Conservation (phyloP, 2,888 invertebrate genomes). For the Tetramorium bicarinatum region DNA sequence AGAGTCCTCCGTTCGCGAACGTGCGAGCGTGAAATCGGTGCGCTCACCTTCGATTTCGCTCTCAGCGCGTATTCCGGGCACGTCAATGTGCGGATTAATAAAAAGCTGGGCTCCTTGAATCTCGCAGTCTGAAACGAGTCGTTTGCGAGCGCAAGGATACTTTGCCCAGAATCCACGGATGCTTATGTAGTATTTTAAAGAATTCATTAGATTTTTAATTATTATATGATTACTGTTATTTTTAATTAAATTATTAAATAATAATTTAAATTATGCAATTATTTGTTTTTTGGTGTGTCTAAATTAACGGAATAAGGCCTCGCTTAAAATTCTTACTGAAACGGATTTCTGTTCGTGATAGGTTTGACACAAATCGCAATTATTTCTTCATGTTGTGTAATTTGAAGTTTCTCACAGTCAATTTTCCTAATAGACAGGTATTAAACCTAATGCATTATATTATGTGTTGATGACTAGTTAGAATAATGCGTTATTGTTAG, state of each 20-base stretch:
- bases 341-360: background rate
- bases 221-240: no score
- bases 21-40: constrained; percentile 60
- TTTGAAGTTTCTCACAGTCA: background rate
- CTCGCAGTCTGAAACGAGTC: constrained; percentile 3
- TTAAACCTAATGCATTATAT: background rate
- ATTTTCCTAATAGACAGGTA: constrained; percentile 15
- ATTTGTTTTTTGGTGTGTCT: background rate
- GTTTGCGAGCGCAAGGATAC: background rate
- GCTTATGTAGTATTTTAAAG: background rate
- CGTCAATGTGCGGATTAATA: constrained; percentile 35
- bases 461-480: background rate
- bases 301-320: background rate
- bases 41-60: constrained; percentile 54
- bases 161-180: background rate
- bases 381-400: background rate
- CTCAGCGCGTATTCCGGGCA: constrained; percentile 36
- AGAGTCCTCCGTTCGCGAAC: constrained; percentile 46
- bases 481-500: constrained; percentile 18
- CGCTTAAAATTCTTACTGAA: background rate
- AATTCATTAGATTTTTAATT: background rate
- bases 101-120: constrained; percentile 35
- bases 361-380: background rate
- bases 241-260: background rate
- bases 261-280: background rate